Conservation (phyloP, 2,113 vertebrate species). For the Colius striatus region DNA sequence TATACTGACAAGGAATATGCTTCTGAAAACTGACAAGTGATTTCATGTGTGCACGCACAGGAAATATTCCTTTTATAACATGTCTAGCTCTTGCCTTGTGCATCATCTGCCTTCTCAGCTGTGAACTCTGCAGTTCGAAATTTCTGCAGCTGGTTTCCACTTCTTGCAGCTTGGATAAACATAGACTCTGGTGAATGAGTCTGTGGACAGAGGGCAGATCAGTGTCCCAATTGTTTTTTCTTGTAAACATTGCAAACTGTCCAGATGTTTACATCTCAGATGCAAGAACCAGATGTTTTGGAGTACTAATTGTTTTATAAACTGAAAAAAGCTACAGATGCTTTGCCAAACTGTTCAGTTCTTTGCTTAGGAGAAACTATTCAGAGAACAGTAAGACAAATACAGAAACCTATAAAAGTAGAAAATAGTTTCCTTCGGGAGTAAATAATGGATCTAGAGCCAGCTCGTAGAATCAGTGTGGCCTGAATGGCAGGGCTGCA, state of each 20-base stretch:
- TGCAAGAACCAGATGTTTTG: conserved; percentile 33
- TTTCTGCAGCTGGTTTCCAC: background rate
- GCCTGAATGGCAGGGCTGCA: background rate
- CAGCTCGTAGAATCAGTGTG: background rate
- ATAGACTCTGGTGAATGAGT: background rate
- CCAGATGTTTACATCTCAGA: background rate
- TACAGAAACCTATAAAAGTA: background rate
- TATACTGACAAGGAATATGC: background rate
- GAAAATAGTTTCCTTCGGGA: background rate
- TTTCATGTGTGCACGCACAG: background rate
- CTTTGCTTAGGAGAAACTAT: background rate
- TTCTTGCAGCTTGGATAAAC: background rate
- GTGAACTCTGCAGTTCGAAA: background rate
- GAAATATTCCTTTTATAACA: background rate
- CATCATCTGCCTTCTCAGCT: background rate
- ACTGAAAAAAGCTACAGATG: background rate
- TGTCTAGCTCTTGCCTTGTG: background rate
- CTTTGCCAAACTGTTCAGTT: background rate
- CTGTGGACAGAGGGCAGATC: background rate
- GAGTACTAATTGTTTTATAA: background rate
- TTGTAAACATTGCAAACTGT: background rate
- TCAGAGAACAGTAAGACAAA: conserved; percentile 9
- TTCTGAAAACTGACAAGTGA: background rate
- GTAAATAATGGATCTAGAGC: background rate
- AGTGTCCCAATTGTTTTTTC: background rate